Evolutionary conservation across 1,140 invertebrate genomes (phyloP).

Genomic region (Cydia splendana): DNA sequence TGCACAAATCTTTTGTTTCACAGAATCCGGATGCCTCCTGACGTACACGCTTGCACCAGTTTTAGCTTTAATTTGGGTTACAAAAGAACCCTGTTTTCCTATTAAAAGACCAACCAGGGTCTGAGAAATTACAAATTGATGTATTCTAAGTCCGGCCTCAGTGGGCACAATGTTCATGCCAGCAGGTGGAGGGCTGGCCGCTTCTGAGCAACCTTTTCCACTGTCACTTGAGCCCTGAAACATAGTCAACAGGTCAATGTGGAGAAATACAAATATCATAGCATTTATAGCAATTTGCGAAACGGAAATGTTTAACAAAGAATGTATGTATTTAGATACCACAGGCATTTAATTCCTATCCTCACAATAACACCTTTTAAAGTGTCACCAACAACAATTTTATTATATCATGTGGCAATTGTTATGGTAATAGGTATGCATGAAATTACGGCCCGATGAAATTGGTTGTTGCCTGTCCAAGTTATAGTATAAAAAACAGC

Average conservation of each 20-base stretch:
- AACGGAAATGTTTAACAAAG: slow-evolving; percentile 24
- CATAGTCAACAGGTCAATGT: slow-evolving; percentile 33
- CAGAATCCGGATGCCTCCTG: slow-evolving; percentile 86
- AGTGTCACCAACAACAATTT: slow-evolving; percentile 25
- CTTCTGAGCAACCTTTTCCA: slow-evolving; percentile 87
- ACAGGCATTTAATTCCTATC: slow-evolving; percentile 10
- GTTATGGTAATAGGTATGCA: slow-evolving; percentile 22
- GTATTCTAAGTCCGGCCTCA: slow-evolving; percentile 71
- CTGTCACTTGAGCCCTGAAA: slow-evolving; percentile 87
- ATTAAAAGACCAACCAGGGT: slow-evolving; percentile 92
- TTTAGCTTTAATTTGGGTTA: slow-evolving; percentile 89
- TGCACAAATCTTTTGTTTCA: slow-evolving; percentile 89
- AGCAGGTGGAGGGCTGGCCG: slow-evolving; percentile 81
- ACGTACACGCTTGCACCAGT: slow-evolving; percentile 89
- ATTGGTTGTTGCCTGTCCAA: background rate
- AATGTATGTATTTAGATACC: slow-evolving; percentile 31
- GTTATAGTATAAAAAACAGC: background rate
- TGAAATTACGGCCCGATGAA: slow-evolving; percentile 10
- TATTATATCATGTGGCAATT: background rate
- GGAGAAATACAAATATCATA: background rate
- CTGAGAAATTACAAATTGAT: slow-evolving; percentile 90
- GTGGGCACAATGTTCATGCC: slow-evolving; percentile 68
- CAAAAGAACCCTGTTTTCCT: slow-evolving; percentile 90
- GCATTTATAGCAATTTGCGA: slow-evolving; percentile 16
- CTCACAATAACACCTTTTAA: slow-evolving; percentile 25